Percentiles rank a stretch among this genome's conserved stretches.
Conservation (phyloP, 1,140 invertebrate species). For the Brachionus sp. region DNA sequence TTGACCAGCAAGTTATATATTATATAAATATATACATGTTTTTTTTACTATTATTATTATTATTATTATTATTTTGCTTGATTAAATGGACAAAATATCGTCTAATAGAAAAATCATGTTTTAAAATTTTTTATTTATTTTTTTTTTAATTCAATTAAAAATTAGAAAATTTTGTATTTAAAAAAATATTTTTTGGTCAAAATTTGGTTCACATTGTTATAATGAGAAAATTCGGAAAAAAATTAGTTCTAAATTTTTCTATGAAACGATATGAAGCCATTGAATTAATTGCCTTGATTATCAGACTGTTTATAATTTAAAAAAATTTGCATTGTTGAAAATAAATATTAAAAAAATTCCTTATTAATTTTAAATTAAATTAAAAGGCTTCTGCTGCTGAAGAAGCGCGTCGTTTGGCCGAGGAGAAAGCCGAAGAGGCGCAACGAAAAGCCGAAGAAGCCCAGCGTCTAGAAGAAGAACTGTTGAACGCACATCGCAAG, state of each 20-base stretch:
- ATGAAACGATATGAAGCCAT: neutral
- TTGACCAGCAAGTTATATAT: neutral
- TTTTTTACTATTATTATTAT: too few species aligned
- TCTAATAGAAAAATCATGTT: neutral
- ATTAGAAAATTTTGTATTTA: neutral
- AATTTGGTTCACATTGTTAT: too few species aligned
- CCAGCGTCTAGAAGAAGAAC: slow-evolving; percentile 16
- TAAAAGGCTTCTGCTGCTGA: slow-evolving; percentile 18
- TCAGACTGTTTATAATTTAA: neutral
- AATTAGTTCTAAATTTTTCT: neutral
- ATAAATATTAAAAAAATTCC: neutral
- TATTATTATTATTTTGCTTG: neutral
- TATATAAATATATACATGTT: neutral
- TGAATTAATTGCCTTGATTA: neutral
- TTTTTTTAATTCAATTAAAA: neutral
- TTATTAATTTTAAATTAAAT: neutral
- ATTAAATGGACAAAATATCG: neutral
- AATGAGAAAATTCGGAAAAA: too few species aligned
- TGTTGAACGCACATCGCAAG: slow-evolving; percentile 13
- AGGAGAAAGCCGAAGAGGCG: slow-evolving; percentile 37
- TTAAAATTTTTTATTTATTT: neutral
- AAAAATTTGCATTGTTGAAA: neutral
- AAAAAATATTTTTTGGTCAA: too few species aligned
- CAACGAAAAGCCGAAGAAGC: slow-evolving; percentile 39
- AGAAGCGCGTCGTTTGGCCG: slow-evolving; percentile 41